Evolutionary conservation across 2,113 vertebrate species (phyloP).

Genomic region (Delphinus delphis): DNA sequence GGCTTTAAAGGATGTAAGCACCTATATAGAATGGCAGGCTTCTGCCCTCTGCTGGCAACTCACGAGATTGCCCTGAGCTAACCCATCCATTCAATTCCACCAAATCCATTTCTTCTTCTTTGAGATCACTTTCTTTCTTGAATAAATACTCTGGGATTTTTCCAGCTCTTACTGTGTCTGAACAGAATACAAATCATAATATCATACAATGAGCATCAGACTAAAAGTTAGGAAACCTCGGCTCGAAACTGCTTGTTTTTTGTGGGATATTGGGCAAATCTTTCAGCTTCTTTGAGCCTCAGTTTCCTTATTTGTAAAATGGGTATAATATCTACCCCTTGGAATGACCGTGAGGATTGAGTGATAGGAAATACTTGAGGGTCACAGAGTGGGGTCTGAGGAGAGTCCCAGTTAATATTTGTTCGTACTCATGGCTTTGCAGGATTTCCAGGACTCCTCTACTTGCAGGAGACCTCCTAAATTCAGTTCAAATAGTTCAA

Average conservation of each 20-base stretch:
- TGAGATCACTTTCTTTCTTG: conserved; percentile 3
- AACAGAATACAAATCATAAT: neutral
- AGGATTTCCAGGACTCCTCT: neutral
- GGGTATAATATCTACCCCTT: neutral
- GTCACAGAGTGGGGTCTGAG: neutral
- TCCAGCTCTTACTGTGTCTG: neutral
- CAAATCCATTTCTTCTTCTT: neutral
- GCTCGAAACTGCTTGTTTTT: neutral
- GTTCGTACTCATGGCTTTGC: neutral
- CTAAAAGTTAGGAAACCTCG: neutral
- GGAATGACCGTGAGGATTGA: neutral
- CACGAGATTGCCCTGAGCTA: neutral
- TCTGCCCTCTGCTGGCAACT: conserved; percentile 58
- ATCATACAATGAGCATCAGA: neutral
- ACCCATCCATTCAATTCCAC: neutral
- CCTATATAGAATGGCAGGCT: neutral
- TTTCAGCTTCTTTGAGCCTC: neutral
- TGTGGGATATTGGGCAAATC: neutral
- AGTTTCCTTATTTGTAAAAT: neutral
- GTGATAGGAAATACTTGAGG: neutral
- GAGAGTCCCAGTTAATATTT: too few relatives aligned
- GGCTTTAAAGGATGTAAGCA: neutral
- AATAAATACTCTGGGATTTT: neutral
- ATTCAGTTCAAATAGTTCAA: neutral
- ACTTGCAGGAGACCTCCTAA: neutral